Base-by-base conservation (phyloP, 2,888 invertebrate genomes). In the Mylabris sibirica region DNA sequence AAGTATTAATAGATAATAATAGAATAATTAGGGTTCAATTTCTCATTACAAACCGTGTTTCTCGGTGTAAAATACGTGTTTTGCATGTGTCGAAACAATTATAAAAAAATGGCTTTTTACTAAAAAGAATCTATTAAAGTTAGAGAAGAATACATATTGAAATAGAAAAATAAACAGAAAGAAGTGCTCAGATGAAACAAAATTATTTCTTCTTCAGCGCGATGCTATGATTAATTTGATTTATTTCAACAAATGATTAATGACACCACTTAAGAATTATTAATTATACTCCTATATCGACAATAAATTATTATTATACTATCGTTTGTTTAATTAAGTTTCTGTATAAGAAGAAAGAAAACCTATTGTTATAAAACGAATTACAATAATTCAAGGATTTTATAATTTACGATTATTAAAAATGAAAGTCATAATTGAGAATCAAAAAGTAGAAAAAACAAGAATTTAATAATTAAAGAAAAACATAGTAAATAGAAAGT, bases 201-300 rank as follows among this genome's bases (percentile, higher is more conserved):
- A 71, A 72, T 74, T 71, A 74, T 71, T 66, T 71, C 68, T 70
- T 72, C 66, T 66, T 68, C 66, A 70, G 65, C 71, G 59, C 8
- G 44, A 20, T 65, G 69, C 63, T 65, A 61, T 69, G 72, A 68
- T 74, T 69, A 72, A 72, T 73, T 64, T 69, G 70, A 70, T 70
- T 73, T 73, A 70, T 71, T 68, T 73, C 67, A 60, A 30, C 69
- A 60, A 59, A 70, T 70, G 70, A 70, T 70, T 70, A 70, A 70
- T 70, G 70, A 67, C 62, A 62, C 67, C 67, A 70, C 70, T 70
- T 70, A 67, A 67, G 70, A 67, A 70, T 67, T 70, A 70, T 70
- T 70, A 70, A 70, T 70, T 70, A 70, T 67, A 67, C 22, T 44
- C 49, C 70, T 69, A 66, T 67, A 66, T 60, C 65, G 44, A 61